Conservation (phyloP, 2,113 vertebrate species). For the Corythornis madagascariensis region DNA sequence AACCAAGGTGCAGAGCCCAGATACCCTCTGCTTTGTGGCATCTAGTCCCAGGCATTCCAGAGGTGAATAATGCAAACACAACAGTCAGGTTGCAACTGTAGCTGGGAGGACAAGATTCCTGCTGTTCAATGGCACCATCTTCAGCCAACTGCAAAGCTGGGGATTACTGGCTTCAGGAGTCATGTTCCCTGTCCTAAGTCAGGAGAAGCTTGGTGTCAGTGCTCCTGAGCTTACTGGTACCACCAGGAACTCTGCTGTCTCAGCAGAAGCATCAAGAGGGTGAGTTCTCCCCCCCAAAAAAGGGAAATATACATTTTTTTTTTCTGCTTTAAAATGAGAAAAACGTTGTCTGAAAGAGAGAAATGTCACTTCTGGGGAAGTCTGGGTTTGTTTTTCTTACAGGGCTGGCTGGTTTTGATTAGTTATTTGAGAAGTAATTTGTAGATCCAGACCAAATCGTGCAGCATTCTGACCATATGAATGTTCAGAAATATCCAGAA, state of each 20-base stretch:
- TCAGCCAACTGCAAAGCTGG: neutral
- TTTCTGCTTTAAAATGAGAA: neutral
- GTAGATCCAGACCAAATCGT: neutral
- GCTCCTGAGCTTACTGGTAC: neutral
- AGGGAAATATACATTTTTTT: neutral
- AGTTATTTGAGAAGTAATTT: neutral
- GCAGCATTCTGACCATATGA: neutral
- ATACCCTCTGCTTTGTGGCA: neutral
- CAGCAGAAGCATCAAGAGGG: neutral
- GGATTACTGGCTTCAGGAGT: neutral
- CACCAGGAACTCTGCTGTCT: neutral
- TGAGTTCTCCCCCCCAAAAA: neutral
- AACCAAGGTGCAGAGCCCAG: neutral
- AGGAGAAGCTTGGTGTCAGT: neutral
- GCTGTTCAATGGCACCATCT: slow-evolving; percentile 28
- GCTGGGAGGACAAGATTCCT: accelerated
- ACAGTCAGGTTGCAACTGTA: neutral
- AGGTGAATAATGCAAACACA: neutral
- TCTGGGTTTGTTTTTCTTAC: neutral
- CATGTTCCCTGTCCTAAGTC: neutral
- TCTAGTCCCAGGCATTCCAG: neutral
- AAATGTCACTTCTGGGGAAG: neutral
- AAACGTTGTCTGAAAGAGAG: neutral
- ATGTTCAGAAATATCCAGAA: neutral
- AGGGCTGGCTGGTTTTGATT: neutral